A percentile compares a stretch with the other conserved stretches of the same genome.
phyloP scores from a whole-genome alignment of 2,113 vertebrate species.

The Pedionomus torquatus region DNA sequence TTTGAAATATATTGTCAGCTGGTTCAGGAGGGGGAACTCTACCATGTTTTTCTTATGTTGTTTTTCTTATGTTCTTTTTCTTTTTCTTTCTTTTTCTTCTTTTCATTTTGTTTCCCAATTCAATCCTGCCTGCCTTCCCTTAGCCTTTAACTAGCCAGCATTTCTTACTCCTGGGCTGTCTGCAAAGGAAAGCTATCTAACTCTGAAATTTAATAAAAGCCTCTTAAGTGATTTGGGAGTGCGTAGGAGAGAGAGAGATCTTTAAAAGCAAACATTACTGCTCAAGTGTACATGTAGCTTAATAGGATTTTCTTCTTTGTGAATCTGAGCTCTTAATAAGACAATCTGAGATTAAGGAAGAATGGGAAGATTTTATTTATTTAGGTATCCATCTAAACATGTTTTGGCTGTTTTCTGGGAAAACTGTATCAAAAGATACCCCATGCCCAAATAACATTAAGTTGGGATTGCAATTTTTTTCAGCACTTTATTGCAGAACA shows the following conservation, averaged over 20 bases:
- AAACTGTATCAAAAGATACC: not conserved
- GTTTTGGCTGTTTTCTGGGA: not conserved
- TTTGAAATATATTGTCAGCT: not conserved
- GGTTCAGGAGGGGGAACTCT: constrained; percentile 1
- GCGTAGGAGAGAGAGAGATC: constrained; percentile 37
- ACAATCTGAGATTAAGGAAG: constrained; percentile 13
- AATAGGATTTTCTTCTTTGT: constrained; percentile 42
- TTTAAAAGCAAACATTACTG: constrained; percentile 58
- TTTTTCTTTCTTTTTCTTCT: not conserved
- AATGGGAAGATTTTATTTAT: constrained; percentile 6
- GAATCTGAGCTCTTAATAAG: constrained; percentile 58
- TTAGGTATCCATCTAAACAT: not conserved
- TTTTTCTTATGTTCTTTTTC: not conserved
- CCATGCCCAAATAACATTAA: not conserved
- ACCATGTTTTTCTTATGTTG: not conserved
- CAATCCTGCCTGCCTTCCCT: constrained; percentile 25
- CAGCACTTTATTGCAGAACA: not conserved
- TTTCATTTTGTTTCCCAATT: constrained; percentile 56
- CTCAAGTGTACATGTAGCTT: constrained; percentile 40
- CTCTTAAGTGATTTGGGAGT: constrained; percentile 68
- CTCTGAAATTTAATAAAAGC: constrained; percentile 71
- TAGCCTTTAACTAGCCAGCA: constrained; percentile 33
- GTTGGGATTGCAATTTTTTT: not conserved
- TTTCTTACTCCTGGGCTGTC: constrained; percentile 50
- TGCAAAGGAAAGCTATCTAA: constrained; percentile 55